Base-by-base conservation (phyloP, 1,140 invertebrate species). In the Lordiphosa clarofinis region DNA sequence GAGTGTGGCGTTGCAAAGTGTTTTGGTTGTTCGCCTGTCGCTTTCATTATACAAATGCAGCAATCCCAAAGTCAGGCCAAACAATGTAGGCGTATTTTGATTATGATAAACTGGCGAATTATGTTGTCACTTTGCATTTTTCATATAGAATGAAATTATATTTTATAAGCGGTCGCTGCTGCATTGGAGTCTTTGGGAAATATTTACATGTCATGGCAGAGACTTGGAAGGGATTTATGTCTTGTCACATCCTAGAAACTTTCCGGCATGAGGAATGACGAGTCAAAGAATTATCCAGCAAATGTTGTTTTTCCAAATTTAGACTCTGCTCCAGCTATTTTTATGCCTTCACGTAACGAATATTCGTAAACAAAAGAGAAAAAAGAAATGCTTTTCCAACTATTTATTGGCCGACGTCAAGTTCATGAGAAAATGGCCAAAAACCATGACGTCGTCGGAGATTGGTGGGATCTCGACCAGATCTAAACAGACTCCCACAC, bases 21-120 rank as follows among this genome's bases (percentile, higher is more conserved):
- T 79, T 78, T 68, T 46, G 43, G 43, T 31, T 46, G 43, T 46
- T 46, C 56, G 66, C 62, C 62, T 70, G 66, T 70, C 66, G 66
- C 67, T 70, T 70, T 61, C 57, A 71, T 71, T 71, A 71, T 71
- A 58, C 67, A 71, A 46, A 46, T 59, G 44, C 46, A 65, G 66
- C 61, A 48, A 58, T 33, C 55, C 60, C 65, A 67, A 65, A 69
- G 57, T 24, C 42, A 64, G 54, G 52, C 55, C 48, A 48, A 59
- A 67, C 60, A 79, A 82, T 84, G 84, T 87, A 78, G 84, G 84
- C 84, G 84, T 87, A 78, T 87, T 82, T 87, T 87, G 84, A 87
- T 87, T 87, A 87, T 87, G 84, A 87, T 87, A 87, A 87, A 87
- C 84, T 87, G 84, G 84, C 84, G 84, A 87, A 87, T 87, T 87